Conservation (phyloP, 2,113 vertebrate species). For the Manacus vitellinus region DNA sequence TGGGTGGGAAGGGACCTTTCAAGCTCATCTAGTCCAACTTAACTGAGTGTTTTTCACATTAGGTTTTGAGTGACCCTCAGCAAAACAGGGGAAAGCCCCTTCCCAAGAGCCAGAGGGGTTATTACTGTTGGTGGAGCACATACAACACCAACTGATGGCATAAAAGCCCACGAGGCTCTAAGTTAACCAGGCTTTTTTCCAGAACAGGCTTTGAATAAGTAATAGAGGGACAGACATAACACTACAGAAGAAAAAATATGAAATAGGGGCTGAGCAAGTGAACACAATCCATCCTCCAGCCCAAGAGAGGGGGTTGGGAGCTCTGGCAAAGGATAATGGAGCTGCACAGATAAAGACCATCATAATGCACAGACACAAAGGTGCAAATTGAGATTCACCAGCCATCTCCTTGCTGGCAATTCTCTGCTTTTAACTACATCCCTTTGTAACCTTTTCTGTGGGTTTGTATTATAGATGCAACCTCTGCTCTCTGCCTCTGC, state of each 20-base stretch:
- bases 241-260: not conserved
- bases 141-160: not conserved
- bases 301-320: not conserved
- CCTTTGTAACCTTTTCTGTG: not conserved
- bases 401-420: not conserved
- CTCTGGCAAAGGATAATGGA: not conserved
- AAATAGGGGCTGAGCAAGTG: not conserved
- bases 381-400: not conserved
- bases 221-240: not conserved
- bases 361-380: not conserved
- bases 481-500: not conserved
- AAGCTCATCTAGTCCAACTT: not conserved
- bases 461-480: not conserved
- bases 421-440: not conserved
- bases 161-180: not conserved
- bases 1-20: not conserved
- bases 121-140: not conserved
- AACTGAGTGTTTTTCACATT: rapidly evolving
- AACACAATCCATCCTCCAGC: not conserved
- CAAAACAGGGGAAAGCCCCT: not conserved
- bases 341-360: not conserved
- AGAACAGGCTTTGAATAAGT: not conserved
- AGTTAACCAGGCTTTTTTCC: not conserved
- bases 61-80: not conserved
- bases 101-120: not conserved